phyloP scores from a whole-genome alignment of 1,140 invertebrate genomes.

The Pseudomyrmex cubaensis region DNA sequence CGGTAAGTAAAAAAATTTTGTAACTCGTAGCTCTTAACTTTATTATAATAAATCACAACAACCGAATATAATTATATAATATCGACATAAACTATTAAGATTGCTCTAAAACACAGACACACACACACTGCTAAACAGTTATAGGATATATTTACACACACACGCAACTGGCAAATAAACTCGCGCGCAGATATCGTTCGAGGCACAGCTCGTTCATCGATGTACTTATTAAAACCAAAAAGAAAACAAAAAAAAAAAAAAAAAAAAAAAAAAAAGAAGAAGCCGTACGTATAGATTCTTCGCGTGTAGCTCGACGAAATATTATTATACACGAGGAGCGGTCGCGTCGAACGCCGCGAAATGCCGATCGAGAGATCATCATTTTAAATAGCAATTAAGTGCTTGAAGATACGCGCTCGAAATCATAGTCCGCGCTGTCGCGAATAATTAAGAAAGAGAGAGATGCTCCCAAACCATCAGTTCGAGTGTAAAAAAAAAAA shows the following conservation, averaged over 20 bases:
- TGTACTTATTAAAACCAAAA: conserved; percentile 1
- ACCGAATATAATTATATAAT: not conserved
- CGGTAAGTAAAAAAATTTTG: conserved; percentile 14
- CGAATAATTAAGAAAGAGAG: not conserved
- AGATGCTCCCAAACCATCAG: conserved; percentile 13
- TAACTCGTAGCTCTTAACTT: conserved; percentile 3
- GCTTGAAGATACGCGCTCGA: conserved; percentile 19
- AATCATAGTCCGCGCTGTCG: not conserved
- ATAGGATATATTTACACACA: not conserved
- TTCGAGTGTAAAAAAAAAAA: conserved; percentile 32
- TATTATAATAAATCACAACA: not conserved
- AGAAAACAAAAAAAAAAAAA: not conserved
- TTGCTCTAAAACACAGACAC: not conserved
- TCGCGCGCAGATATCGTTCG: not conserved
- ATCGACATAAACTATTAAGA: not conserved
- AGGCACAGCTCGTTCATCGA: not conserved
- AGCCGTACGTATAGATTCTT: not conserved
- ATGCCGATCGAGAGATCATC: conserved; percentile 29
- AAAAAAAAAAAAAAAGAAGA: not conserved
- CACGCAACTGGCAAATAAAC: not conserved
- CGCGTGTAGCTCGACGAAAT: not conserved
- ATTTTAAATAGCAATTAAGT: conserved; percentile 29
- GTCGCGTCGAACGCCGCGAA: conserved; percentile 38
- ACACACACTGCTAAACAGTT: not conserved
- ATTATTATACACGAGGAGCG: not conserved